Evolutionary conservation across 2,888 invertebrate genomes (phyloP).

Genomic region (Brenthis daphne): DNA sequence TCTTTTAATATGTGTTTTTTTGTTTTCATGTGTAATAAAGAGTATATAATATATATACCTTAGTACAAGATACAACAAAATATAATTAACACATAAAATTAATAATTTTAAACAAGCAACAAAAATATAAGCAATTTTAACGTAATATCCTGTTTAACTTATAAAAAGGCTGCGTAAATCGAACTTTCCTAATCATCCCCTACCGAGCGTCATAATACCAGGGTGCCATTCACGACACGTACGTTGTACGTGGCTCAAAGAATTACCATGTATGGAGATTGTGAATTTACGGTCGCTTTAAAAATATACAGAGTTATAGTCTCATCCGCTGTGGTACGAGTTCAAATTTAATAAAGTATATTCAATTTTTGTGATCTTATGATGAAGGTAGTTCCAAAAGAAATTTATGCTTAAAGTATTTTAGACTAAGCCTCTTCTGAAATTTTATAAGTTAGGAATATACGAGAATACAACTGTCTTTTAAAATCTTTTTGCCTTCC

Average conservation of each 20-base stretch:
- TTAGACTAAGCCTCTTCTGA: too few relatives aligned
- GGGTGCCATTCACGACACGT: conserved; percentile 54
- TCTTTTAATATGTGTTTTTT: too few relatives aligned
- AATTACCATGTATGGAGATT: conserved; percentile 39
- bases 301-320: conserved; percentile 21
- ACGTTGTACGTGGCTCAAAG: conserved; percentile 41
- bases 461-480: too few relatives aligned
- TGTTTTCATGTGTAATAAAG: too few relatives aligned
- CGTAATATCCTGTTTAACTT: neutral
- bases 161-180: conserved; percentile 21
- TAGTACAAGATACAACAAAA: too few relatives aligned
- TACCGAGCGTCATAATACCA: conserved; percentile 38
- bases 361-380: neutral
- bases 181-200: conserved; percentile 53
- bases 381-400: too few relatives aligned
- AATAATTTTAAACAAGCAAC: neutral
- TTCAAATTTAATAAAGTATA: neutral
- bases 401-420: too few relatives aligned
- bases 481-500: too few relatives aligned
- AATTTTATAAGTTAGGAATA: too few relatives aligned
- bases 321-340: neutral
- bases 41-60: too few relatives aligned
- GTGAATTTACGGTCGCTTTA: conserved; percentile 28
- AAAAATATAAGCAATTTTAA: conserved; percentile 2
- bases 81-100: neutral